Percentiles rank a stretch among this genome's conserved stretches.
Conservation (phyloP, 2,888 invertebrate species). For the Apoda limacodes region DNA sequence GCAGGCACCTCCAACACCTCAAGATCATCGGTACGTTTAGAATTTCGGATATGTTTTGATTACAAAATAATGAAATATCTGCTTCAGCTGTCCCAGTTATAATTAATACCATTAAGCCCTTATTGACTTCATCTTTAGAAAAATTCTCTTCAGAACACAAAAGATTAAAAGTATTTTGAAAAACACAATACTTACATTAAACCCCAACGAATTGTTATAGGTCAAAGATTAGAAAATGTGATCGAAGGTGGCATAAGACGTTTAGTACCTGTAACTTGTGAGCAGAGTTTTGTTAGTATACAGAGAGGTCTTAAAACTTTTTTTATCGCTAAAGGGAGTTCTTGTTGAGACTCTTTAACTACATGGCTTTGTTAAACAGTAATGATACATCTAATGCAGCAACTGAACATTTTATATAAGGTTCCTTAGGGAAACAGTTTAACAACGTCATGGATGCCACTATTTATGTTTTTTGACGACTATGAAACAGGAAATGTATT, state of each 20-base stretch:
- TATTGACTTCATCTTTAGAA: not conserved
- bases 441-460: not conserved
- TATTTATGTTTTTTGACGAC: conserved; percentile 10
- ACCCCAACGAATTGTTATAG: conserved; percentile 2
- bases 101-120: not conserved
- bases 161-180: conserved; percentile 1
- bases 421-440: not conserved
- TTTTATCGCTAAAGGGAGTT: conserved; percentile 1
- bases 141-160: not conserved
- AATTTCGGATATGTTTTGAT: too few relatives aligned
- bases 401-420: conserved; percentile 6
- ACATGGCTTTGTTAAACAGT: conserved; percentile 1
- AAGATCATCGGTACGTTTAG: too few relatives aligned
- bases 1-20: too few relatives aligned
- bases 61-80: too few relatives aligned
- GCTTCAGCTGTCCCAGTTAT: too few relatives aligned
- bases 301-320: not conserved
- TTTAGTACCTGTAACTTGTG: not conserved
- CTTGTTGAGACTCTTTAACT: conserved; percentile 4
- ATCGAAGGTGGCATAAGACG: not conserved
- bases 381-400: not conserved
- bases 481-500: conserved; percentile 15
- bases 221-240: conserved; percentile 1
- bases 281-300: not conserved
- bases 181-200: conserved; percentile 1